phyloP scores from a whole-genome alignment of 1,140 invertebrate genomes.

The Sycophaga agraensis region DNA sequence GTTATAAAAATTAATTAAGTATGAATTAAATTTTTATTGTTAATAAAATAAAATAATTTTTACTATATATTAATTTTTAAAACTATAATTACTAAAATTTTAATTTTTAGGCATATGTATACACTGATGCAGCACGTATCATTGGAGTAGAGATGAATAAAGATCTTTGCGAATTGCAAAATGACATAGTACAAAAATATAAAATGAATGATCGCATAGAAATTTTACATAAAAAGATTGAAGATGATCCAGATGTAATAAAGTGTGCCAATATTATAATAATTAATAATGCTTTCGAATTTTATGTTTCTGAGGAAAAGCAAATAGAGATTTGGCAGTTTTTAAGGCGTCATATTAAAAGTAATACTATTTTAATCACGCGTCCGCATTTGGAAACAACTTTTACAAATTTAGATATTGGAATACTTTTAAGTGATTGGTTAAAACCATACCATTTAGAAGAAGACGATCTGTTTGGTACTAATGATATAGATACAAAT shows the following conservation, averaged over 20 bases:
- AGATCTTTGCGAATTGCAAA: conserved; percentile 67
- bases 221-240: conserved; percentile 63
- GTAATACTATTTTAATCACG: conserved; percentile 61
- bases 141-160: conserved; percentile 73
- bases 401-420: conserved; percentile 57
- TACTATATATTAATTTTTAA: too few species aligned
- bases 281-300: conserved; percentile 68
- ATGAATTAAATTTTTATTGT: too few species aligned
- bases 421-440: conserved; percentile 59
- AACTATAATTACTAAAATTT: neutral
- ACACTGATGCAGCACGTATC: conserved; percentile 63
- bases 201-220: conserved; percentile 61
- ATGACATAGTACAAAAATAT: conserved; percentile 63
- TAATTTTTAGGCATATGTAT: conserved; percentile 66
- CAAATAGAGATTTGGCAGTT: conserved; percentile 66
- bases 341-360: conserved; percentile 60
- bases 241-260: conserved; percentile 60
- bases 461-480: neutral
- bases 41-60: too few species aligned
- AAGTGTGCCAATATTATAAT: conserved; percentile 63
- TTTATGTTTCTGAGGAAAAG: conserved; percentile 61
- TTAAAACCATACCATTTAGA: conserved; percentile 50
- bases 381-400: conserved; percentile 61
- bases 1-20: too few species aligned
- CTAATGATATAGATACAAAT: conserved; percentile 18